phyloP scores from a whole-genome alignment of 1,140 invertebrate species.

The Dryas iulia region DNA sequence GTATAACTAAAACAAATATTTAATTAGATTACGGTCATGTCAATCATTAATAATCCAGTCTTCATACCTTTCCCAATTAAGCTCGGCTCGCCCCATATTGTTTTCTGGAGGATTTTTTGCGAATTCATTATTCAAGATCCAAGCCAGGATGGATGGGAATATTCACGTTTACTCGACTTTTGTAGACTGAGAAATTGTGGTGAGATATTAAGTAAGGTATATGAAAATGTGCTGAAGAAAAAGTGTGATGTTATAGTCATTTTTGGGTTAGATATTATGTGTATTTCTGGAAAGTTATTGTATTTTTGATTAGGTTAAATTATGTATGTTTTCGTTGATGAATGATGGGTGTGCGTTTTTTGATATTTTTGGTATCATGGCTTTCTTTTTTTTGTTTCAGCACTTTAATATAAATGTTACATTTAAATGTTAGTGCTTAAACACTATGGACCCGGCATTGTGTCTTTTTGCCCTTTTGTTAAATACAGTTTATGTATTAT shows the following conservation, averaged over 20 bases:
- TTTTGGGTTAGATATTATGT: too few species aligned
- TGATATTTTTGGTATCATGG: too few species aligned
- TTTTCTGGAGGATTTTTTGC: constrained; percentile 1
- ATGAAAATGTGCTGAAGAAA: not conserved
- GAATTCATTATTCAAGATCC: constrained; percentile 12
- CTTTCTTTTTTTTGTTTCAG: too few species aligned
- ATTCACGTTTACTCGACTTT: not conserved
- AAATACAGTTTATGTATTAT: too few species aligned
- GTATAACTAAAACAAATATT: not conserved
- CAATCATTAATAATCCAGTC: constrained; percentile 12
- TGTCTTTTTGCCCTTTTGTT: too few species aligned
- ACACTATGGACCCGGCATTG: too few species aligned
- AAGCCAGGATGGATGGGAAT: not conserved
- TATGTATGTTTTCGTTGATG: too few species aligned
- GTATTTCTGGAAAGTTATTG: too few species aligned
- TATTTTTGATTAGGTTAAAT: too few species aligned
- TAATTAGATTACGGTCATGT: not conserved
- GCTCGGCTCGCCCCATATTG: not conserved
- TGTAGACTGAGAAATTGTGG: not conserved
- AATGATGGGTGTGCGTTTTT: too few species aligned
- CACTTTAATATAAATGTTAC: too few species aligned
- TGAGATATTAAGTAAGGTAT: not conserved
- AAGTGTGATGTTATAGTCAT: not conserved
- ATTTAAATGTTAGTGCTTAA: too few species aligned
- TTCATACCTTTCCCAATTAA: constrained; percentile 5